Percentiles rank a stretch among this genome's conserved stretches.
These are phyloP conservation scores for Acanthosoma haemorrhoidale DNA, from an alignment of 2,888 invertebrate genomes.

Conservation along the genomic window DNA sequence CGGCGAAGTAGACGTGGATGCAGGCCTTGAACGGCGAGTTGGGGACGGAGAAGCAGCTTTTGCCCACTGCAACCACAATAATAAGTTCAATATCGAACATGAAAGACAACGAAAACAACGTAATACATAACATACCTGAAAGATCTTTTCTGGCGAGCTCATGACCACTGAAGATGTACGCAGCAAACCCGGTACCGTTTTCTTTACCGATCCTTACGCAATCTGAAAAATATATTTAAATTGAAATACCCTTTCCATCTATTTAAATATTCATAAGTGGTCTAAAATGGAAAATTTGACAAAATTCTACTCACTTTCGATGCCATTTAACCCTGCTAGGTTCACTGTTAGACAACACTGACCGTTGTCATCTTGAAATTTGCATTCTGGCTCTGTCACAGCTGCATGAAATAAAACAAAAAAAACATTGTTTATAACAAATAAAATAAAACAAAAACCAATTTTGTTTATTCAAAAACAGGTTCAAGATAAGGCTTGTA, in stretches of 20 bases:
- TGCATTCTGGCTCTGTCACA: neutral
- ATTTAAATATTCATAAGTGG: no score
- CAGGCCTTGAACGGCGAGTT: neutral
- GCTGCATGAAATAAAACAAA: neutral
- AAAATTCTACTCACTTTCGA: neutral
- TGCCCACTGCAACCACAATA: neutral
- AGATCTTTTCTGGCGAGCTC: neutral
- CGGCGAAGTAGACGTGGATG: neutral
- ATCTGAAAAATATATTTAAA: neutral
- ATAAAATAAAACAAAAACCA: no score
- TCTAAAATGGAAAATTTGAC: no score
- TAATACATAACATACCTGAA: no score
- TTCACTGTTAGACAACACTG: neutral
- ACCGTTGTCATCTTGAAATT: neutral
- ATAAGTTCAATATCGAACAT: neutral
- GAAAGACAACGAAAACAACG: no score
- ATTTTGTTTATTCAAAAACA: no score
- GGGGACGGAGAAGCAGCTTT: neutral
- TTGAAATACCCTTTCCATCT: neutral
- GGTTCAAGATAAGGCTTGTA: no score
- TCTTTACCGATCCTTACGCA: neutral
- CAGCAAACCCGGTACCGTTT: neutral
- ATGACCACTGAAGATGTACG: conserved; percentile 1
- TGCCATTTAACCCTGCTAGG: neutral
- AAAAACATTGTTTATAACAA: no score